Evolutionary conservation across 2,888 invertebrate species (phyloP).

Genomic region (Lycaena phlaeas): DNA sequence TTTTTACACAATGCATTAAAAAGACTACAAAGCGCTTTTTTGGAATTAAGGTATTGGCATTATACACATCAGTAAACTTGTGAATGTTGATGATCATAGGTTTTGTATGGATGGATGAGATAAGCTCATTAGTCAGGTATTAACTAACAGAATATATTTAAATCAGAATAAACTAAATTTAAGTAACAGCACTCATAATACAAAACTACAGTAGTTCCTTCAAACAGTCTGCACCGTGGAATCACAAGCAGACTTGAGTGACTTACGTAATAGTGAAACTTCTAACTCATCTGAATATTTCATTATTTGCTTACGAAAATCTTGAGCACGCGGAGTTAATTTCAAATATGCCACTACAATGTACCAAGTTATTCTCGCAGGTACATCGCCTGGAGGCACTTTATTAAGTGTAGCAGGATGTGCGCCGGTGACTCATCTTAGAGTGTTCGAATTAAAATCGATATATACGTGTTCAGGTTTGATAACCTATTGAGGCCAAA

Average conservation of each 20-base stretch:
- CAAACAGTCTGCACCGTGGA: background rate
- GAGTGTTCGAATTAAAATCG: background rate
- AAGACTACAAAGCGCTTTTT: too few species aligned
- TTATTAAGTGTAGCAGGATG: constrained; percentile 8
- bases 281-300: background rate
- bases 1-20: too few species aligned
- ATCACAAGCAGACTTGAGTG: background rate
- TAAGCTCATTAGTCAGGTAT: too few species aligned
- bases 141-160: too few species aligned
- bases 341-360: constrained; percentile 6
- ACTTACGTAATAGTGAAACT: background rate
- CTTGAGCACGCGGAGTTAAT: constrained; percentile 1
- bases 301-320: background rate
- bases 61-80: too few species aligned
- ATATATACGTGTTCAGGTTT: background rate
- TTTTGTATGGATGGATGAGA: too few species aligned
- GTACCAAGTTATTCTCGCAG: background rate
- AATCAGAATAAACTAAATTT: too few species aligned
- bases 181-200: too few species aligned
- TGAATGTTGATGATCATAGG: too few species aligned
- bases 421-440: background rate
- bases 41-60: too few species aligned
- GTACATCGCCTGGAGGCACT: background rate
- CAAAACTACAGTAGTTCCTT: too few species aligned
- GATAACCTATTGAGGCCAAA: too few species aligned